These are phyloP conservation scores for Rhingia rostrata DNA, from an alignment of 2,888 invertebrate genomes.

Conservation along the genomic window DNA sequence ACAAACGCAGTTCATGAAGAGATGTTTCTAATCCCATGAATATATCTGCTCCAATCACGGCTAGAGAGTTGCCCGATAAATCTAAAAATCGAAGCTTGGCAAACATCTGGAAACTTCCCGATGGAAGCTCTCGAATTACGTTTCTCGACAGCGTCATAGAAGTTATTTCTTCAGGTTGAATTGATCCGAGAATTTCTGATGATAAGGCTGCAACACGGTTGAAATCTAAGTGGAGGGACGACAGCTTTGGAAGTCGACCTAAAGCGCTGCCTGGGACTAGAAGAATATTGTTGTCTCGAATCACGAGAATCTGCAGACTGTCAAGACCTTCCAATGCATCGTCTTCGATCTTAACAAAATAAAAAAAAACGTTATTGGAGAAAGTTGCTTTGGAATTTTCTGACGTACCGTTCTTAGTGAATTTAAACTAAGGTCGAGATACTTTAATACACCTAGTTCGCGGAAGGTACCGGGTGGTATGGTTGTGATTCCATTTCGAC, in stretches of 20 bases:
- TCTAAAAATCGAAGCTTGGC: conserved; percentile 88
- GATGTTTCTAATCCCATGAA: conserved; percentile 90
- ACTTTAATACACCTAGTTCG: conserved; percentile 87
- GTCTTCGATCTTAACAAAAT: conserved; percentile 88
- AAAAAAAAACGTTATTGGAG: conserved; percentile 76
- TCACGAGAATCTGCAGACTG: conserved; percentile 89
- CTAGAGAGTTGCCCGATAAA: conserved; percentile 90
- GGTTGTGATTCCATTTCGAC: conserved; percentile 92
- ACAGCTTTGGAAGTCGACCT: conserved; percentile 89
- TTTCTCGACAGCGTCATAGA: conserved; percentile 91
- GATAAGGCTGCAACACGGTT: conserved; percentile 94
- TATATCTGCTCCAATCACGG: conserved; percentile 88
- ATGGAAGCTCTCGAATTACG: conserved; percentile 92
- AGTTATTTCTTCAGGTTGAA: conserved; percentile 88
- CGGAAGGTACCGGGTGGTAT: conserved; percentile 92
- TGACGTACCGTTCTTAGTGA: conserved; percentile 91
- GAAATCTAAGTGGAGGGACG: conserved; percentile 90
- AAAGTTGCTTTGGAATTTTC: neutral
- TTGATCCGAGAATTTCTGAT: conserved; percentile 89
- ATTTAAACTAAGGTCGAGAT: conserved; percentile 93
- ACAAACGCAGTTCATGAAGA: conserved; percentile 88
- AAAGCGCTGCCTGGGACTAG: conserved; percentile 92
- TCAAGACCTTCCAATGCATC: conserved; percentile 93
- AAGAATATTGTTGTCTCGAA: conserved; percentile 94
- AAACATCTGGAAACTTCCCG: conserved; percentile 91